phyloP scores from a whole-genome alignment of 2,888 invertebrate species.

The Patella pellucida region DNA sequence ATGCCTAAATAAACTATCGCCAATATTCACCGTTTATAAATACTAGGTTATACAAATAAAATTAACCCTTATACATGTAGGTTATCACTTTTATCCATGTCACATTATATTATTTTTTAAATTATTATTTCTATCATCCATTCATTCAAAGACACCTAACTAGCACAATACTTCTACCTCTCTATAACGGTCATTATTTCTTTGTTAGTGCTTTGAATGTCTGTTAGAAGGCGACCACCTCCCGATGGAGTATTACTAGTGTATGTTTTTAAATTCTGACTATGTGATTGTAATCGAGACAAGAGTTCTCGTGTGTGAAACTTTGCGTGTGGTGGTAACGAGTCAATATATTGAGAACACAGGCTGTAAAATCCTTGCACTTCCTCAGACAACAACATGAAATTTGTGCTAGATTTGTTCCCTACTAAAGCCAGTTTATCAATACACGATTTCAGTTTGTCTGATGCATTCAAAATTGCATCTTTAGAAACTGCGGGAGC shows the following conservation, averaged over 20 bases:
- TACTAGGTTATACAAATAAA: too few relatives aligned
- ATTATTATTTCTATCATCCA: too few relatives aligned
- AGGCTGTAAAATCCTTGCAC: constrained; percentile 84
- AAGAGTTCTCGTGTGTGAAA: constrained; percentile 82
- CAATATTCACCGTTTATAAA: too few relatives aligned
- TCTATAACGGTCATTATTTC: constrained; percentile 79
- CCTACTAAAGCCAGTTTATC: constrained; percentile 59
- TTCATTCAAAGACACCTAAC: background rate
- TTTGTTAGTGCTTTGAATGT: constrained; percentile 58
- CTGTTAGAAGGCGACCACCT: constrained; percentile 52
- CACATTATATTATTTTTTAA: too few relatives aligned
- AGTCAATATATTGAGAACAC: constrained; percentile 87
- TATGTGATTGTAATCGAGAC: constrained; percentile 58
- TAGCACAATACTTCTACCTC: constrained; percentile 48
- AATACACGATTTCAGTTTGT: constrained; percentile 54
- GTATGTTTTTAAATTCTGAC: constrained; percentile 61
- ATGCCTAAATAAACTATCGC: too few relatives aligned
- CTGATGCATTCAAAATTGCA: constrained; percentile 52
- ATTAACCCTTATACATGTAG: too few relatives aligned
- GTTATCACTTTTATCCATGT: too few relatives aligned
- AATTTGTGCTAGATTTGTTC: constrained; percentile 75
- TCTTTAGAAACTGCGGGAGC: constrained; percentile 50
- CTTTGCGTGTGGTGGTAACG: constrained; percentile 87
- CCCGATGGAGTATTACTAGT: constrained; percentile 54
- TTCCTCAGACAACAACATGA: constrained; percentile 85